A percentile compares a stretch with the other conserved stretches of the same genome.
Evolutionary conservation across 2,113 vertebrate genomes (phyloP).

Genomic region (Uria aalge): DNA sequence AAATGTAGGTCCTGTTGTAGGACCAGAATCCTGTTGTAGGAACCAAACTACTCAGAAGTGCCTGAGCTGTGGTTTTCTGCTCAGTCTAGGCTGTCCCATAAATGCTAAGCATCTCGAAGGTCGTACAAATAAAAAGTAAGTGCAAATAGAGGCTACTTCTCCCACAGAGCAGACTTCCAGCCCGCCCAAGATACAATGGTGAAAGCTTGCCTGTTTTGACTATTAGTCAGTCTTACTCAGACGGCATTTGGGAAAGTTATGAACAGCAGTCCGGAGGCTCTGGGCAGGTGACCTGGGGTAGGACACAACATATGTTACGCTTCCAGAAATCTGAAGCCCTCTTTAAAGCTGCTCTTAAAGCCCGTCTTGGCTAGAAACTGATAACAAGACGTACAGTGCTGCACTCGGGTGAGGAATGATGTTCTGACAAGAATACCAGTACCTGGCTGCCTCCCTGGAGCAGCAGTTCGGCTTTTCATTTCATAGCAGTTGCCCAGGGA

Average conservation of each 20-base stretch:
- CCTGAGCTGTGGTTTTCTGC: background rate
- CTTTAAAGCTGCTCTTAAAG: background rate
- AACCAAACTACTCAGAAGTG: background rate
- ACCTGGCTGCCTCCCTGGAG: background rate
- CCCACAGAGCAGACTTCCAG: background rate
- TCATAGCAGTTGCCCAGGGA: background rate
- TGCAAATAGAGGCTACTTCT: background rate
- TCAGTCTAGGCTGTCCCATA: background rate
- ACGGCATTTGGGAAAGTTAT: background rate
- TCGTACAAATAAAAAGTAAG: slow-evolving; percentile 8
- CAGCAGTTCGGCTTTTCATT: background rate
- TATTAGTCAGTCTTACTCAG: background rate
- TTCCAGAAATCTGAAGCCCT: background rate
- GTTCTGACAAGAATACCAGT: background rate
- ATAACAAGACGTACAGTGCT: background rate
- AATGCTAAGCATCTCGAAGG: background rate
- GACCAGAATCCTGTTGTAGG: background rate
- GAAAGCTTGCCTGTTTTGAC: background rate
- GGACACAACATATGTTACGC: background rate
- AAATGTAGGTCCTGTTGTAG: background rate
- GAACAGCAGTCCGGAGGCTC: background rate
- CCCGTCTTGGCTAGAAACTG: background rate
- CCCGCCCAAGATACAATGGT: background rate
- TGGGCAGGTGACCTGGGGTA: background rate
- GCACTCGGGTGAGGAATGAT: background rate